These are phyloP conservation scores for Daktulosphaira vitifoliae DNA, from an alignment of 1,140 invertebrate genomes.

Conservation along the genomic window DNA sequence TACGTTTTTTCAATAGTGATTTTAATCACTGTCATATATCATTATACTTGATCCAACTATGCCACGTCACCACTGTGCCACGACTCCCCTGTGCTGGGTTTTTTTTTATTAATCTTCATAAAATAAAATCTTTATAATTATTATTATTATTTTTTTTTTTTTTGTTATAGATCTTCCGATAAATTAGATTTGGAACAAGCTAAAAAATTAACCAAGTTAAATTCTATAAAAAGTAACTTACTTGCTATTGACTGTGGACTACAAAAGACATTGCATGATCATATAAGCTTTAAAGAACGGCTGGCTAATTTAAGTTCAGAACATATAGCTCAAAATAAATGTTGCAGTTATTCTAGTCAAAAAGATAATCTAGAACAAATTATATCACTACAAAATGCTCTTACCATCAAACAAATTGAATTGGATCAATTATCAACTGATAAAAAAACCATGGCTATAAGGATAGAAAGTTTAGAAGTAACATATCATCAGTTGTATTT, in stretches of 20 bases:
- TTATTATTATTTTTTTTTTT: no score
- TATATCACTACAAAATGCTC: constrained; percentile 19
- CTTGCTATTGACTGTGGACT: constrained; percentile 20
- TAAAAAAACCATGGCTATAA: constrained; percentile 9
- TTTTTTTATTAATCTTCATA: no score
- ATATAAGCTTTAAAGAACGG: constrained; percentile 14
- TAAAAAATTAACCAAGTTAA: constrained; percentile 6
- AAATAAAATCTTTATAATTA: no score
- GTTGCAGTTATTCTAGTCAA: neutral
- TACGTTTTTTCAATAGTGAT: no score
- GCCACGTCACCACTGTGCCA: no score
- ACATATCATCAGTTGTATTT: no score
- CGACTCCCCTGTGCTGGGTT: no score
- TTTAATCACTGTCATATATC: no score
- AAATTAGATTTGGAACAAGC: neutral
- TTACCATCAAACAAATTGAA: constrained; percentile 7
- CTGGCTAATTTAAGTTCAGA: constrained; percentile 5
- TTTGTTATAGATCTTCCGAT: neutral
- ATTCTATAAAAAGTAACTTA: constrained; percentile 23
- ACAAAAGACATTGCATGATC: constrained; percentile 21
- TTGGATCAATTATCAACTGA: constrained; percentile 3
- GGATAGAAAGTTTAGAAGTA: constrained; percentile 12
- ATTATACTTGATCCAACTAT: no score
- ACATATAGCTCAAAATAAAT: neutral
- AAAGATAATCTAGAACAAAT: constrained; percentile 9